phyloP scores from a whole-genome alignment of 2,888 invertebrate species.

The Drosophila sordidapex region DNA sequence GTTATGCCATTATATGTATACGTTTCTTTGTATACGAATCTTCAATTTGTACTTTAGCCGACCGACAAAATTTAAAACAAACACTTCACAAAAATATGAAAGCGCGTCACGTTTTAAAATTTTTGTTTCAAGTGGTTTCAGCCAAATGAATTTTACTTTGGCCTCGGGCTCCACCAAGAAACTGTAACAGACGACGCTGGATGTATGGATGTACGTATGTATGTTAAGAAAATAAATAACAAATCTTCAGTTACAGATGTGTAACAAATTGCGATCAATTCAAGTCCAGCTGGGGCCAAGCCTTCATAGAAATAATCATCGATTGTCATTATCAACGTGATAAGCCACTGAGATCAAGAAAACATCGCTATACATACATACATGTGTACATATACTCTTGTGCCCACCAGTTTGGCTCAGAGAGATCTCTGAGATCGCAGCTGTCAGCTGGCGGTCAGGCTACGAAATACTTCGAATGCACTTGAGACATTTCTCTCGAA shows the following conservation, averaged over 20 bases:
- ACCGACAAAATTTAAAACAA: constrained; percentile 63
- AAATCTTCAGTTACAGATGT: constrained; percentile 54
- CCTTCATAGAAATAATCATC: constrained; percentile 40
- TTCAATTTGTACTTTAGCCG: constrained; percentile 53
- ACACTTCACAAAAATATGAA: constrained; percentile 59
- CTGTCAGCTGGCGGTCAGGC: constrained; percentile 70
- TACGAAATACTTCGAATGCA: constrained; percentile 74
- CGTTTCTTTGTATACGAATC: constrained; percentile 14
- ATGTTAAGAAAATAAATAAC: constrained; percentile 63
- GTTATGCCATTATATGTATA: constrained; percentile 4
- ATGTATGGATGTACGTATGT: constrained; percentile 25
- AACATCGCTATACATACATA: not conserved
- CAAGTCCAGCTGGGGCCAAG: constrained; percentile 56
- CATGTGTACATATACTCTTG: not conserved
- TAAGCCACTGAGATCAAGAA: constrained; percentile 50
- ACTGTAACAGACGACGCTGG: constrained; percentile 42
- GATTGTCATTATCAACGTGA: constrained; percentile 70
- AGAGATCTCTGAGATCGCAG: constrained; percentile 48
- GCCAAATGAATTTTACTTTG: constrained; percentile 29
- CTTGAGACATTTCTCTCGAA: constrained; percentile 81
- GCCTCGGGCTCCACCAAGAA: constrained; percentile 31
- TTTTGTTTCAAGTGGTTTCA: constrained; percentile 53
- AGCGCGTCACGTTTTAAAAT: constrained; percentile 66
- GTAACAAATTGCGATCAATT: constrained; percentile 68
- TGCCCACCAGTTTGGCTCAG: constrained; percentile 21